Percentiles rank a stretch among this genome's conserved stretches.
Evolutionary conservation across 2,888 invertebrate species (phyloP).

Genomic region (Drosophila subsilvestris): DNA sequence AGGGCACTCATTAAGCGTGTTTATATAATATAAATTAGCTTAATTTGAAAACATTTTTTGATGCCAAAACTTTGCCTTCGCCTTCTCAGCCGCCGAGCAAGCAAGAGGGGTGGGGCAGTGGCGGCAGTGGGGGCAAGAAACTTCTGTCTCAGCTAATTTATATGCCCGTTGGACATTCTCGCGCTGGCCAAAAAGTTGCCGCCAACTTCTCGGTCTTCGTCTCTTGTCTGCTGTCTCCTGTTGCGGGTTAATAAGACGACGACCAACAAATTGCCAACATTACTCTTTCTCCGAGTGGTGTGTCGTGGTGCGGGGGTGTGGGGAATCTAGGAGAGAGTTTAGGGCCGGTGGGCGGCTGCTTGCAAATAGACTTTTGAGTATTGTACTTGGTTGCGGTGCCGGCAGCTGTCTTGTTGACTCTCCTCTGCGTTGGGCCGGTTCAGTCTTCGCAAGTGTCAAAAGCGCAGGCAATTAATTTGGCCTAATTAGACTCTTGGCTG

Average conservation of each 20-base stretch:
- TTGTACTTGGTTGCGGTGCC: conserved; percentile 64
- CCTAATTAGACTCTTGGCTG: conserved; percentile 75
- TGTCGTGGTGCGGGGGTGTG: background rate
- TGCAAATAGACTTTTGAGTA: conserved; percentile 76
- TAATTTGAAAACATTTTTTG: conserved; percentile 79
- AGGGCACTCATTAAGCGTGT: conserved; percentile 73
- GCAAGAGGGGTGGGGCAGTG: background rate
- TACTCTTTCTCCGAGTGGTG: conserved; percentile 54
- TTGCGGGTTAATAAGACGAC: conserved; percentile 75
- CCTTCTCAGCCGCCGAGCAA: conserved; percentile 26
- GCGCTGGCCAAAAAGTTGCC: conserved; percentile 75
- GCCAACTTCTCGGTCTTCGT: conserved; percentile 60
- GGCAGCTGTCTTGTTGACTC: conserved; percentile 65
- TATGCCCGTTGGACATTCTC: conserved; percentile 78
- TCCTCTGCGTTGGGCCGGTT: conserved; percentile 23
- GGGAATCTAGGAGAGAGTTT: background rate
- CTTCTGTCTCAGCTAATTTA: conserved; percentile 73
- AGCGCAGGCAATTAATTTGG: conserved; percentile 78
- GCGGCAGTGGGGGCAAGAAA: conserved; percentile 25
- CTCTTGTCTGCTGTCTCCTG: conserved; percentile 60
- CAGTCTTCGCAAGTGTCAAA: conserved; percentile 75
- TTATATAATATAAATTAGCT: conserved; percentile 80
- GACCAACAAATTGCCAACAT: conserved; percentile 76
- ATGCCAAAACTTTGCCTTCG: conserved; percentile 76
- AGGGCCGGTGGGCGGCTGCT: conserved; percentile 33